These are phyloP conservation scores for Sphaeramia orbicularis DNA, from an alignment of 2,797 vertebrate species.

Conservation along the genomic window DNA sequence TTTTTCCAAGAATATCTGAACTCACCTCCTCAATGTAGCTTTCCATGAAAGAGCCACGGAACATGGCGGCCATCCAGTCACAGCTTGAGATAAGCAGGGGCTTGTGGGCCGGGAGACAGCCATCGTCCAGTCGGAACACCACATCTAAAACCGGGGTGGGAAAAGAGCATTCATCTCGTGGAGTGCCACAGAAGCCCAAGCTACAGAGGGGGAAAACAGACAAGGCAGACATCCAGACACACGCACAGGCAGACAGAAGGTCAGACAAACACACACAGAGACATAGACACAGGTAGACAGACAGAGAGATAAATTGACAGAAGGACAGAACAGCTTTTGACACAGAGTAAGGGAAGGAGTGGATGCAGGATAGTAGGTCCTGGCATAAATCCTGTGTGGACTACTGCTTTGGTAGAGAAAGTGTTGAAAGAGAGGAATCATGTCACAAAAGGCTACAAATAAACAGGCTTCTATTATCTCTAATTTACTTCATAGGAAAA, in stretches of 20 bases:
- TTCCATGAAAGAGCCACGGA: slow-evolving; percentile 92
- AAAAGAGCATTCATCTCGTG: slow-evolving; percentile 89
- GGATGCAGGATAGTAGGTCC: slow-evolving; percentile 33
- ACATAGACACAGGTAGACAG: slow-evolving; percentile 80
- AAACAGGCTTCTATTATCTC: background rate
- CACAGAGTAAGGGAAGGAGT: slow-evolving; percentile 73
- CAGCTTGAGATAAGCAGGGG: slow-evolving; percentile 93
- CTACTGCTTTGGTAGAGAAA: slow-evolving; percentile 23
- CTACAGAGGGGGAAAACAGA: slow-evolving; percentile 85
- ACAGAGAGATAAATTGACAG: slow-evolving; percentile 86
- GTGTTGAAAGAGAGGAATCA: slow-evolving; percentile 1
- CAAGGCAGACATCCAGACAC: slow-evolving; percentile 75
- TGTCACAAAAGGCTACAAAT: background rate
- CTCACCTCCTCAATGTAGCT: slow-evolving; percentile 90
- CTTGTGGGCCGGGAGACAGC: slow-evolving; percentile 90
- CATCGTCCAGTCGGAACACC: slow-evolving; percentile 90
- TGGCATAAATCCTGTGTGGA: slow-evolving; percentile 23
- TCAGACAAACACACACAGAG: slow-evolving; percentile 72
- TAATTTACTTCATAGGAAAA: slow-evolving; percentile 5
- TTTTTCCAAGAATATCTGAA: background rate
- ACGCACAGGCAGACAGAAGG: slow-evolving; percentile 59
- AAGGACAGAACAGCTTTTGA: slow-evolving; percentile 76
- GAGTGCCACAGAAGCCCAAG: slow-evolving; percentile 87
- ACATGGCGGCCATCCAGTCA: slow-evolving; percentile 96
- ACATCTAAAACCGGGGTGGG: slow-evolving; percentile 90